Evolutionary conservation across 2,888 invertebrate genomes (phyloP).

Genomic region (Cephus sareptanus): DNA sequence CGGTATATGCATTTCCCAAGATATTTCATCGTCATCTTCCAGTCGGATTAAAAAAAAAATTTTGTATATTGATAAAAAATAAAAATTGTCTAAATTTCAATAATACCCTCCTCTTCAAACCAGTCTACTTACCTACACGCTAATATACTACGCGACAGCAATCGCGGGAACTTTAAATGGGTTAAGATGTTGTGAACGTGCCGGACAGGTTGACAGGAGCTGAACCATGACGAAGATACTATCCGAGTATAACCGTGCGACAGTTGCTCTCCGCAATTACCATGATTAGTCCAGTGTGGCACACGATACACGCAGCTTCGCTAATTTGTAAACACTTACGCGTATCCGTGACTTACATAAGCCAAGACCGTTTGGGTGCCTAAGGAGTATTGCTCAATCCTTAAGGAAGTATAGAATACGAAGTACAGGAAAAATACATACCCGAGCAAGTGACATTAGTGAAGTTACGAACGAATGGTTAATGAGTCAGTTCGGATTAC

Average conservation of each 20-base stretch:
- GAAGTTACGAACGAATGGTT: not conserved
- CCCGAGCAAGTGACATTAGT: not conserved
- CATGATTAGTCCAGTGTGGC: slow-evolving; percentile 50
- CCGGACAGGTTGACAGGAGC: slow-evolving; percentile 61
- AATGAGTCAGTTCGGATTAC: not conserved
- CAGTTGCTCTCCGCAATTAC: slow-evolving; percentile 59
- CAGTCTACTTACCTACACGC: not conserved
- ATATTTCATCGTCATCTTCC: too few relatives aligned
- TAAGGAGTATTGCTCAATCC: not conserved
- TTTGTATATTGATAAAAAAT: not conserved
- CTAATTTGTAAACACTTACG: slow-evolving; percentile 58
- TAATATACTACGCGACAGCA: not conserved
- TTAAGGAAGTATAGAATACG: not conserved
- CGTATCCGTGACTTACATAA: slow-evolving; percentile 30
- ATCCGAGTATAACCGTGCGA: slow-evolving; percentile 41
- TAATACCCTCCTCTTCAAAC: not conserved
- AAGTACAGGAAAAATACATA: not conserved
- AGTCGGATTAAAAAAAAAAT: not conserved
- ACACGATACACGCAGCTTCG: slow-evolving; percentile 43
- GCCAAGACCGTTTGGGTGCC: slow-evolving; percentile 1
- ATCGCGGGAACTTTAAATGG: slow-evolving; percentile 16
- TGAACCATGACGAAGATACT: slow-evolving; percentile 62
- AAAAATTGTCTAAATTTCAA: not conserved
- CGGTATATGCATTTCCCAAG: too few relatives aligned
- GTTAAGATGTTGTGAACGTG: slow-evolving; percentile 57